phyloP scores from a whole-genome alignment of 2,888 invertebrate genomes.

The Elysia crispata region DNA sequence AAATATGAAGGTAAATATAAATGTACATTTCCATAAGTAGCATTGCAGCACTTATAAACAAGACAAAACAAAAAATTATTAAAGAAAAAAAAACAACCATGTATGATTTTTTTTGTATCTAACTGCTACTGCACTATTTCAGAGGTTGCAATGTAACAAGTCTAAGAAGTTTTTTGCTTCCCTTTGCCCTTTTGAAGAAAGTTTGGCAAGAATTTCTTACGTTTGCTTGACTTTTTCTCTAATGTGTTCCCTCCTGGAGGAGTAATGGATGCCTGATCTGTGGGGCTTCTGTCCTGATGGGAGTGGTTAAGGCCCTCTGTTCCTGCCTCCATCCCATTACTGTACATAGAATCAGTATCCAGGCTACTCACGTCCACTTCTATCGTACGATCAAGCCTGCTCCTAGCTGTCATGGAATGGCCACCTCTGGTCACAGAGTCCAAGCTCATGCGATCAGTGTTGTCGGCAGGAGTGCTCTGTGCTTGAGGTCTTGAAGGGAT shows the following conservation, averaged over 20 bases:
- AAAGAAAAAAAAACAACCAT: no score
- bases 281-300: background rate
- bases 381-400: conserved; percentile 14
- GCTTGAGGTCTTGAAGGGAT: no score
- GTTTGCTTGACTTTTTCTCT: conserved; percentile 46
- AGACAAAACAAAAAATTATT: no score
- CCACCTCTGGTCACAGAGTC: conserved; percentile 33
- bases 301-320: background rate
- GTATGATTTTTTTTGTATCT: no score
- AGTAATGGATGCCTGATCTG: background rate
- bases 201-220: conserved; percentile 48
- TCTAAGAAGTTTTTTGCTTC: conserved; percentile 48
- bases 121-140: background rate
- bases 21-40: no score
- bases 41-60: no score
- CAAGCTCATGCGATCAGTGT: conserved; percentile 36
- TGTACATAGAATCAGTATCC: conserved; percentile 37
- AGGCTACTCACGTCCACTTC: conserved; percentile 39
- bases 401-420: conserved; percentile 25
- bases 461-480: conserved; percentile 6
- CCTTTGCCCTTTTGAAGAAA: conserved; percentile 44
- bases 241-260: background rate
- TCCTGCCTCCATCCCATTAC: background rate
- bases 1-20: no score
- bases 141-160: background rate